phyloP scores from a whole-genome alignment of 2,113 vertebrate genomes.

The Sminthopsis crassicaudata region DNA sequence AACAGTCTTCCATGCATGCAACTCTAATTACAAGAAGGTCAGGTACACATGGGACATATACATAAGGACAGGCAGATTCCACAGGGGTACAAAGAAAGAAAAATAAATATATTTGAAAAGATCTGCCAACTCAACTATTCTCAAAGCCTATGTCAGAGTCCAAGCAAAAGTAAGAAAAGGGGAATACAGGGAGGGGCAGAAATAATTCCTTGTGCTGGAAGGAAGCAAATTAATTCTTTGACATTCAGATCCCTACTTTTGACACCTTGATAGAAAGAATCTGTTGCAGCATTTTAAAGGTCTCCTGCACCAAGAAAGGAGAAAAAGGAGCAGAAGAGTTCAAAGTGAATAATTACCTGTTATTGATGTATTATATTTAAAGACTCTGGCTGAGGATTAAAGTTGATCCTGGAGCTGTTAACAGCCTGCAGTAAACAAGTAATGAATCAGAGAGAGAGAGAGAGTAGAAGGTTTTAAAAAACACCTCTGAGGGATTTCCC shows the following conservation, averaged over 20 bases:
- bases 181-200: neutral
- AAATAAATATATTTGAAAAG: neutral
- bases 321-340: conserved; percentile 78
- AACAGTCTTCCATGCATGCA: neutral
- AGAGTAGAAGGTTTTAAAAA: conserved; percentile 65
- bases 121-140: neutral
- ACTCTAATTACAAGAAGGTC: neutral
- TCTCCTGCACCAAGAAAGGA: conserved; percentile 67
- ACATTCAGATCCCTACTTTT: conserved; percentile 75
- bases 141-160: conserved; percentile 15
- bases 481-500: conserved; percentile 76
- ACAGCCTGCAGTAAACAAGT: conserved; percentile 84
- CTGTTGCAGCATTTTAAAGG: conserved; percentile 78
- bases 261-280: conserved; percentile 80
- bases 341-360: conserved; percentile 88
- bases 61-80: neutral
- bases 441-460: conserved; percentile 79
- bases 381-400: conserved; percentile 85
- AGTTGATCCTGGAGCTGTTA: conserved; percentile 80
- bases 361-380: conserved; percentile 85
- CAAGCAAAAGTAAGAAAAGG: conserved; percentile 9
- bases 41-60: neutral
- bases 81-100: neutral
- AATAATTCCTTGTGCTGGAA: conserved; percentile 56
- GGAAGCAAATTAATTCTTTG: conserved; percentile 64